Conservation (phyloP, 2,888 invertebrate species). For the Ectobius pallidus region DNA sequence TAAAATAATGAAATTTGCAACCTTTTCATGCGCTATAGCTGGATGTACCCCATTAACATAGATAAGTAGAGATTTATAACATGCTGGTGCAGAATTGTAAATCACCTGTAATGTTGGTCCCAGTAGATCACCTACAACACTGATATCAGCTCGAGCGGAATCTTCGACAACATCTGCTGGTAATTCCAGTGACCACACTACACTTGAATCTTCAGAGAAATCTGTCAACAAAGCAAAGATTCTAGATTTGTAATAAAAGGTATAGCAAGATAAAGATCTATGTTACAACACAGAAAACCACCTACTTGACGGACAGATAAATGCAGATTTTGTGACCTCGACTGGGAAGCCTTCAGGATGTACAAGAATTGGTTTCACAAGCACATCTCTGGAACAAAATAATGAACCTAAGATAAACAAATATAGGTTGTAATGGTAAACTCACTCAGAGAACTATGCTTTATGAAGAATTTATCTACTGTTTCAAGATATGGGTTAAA, state of each 20-base stretch:
- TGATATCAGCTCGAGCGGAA: constrained; percentile 67
- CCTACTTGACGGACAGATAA: constrained; percentile 69
- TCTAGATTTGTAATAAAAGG: not conserved
- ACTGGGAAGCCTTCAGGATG: constrained; percentile 75
- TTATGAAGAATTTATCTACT: too few species aligned
- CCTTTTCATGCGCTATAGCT: too few species aligned
- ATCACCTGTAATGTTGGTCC: constrained; percentile 63
- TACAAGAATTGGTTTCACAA: constrained; percentile 66
- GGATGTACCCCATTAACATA: too few species aligned
- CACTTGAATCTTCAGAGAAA: constrained; percentile 35
- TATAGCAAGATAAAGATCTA: too few species aligned
- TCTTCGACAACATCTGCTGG: constrained; percentile 64
- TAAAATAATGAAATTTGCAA: too few species aligned
- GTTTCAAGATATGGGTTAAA: too few species aligned
- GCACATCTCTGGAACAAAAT: constrained; percentile 60
- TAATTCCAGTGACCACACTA: constrained; percentile 57
- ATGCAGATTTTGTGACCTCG: constrained; percentile 67
- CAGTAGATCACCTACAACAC: constrained; percentile 67
- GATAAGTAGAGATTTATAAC: too few species aligned
- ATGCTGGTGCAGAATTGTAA: too few species aligned
- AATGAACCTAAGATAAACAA: too few species aligned
- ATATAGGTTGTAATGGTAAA: too few species aligned
- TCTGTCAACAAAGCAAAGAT: constrained; percentile 25
- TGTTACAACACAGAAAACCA: too few species aligned
- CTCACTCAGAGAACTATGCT: too few species aligned